A percentile compares a stretch with the other conserved stretches of the same genome.
Conservation (phyloP, 2,797 vertebrate species). For the Poliocrania exsul region DNA sequence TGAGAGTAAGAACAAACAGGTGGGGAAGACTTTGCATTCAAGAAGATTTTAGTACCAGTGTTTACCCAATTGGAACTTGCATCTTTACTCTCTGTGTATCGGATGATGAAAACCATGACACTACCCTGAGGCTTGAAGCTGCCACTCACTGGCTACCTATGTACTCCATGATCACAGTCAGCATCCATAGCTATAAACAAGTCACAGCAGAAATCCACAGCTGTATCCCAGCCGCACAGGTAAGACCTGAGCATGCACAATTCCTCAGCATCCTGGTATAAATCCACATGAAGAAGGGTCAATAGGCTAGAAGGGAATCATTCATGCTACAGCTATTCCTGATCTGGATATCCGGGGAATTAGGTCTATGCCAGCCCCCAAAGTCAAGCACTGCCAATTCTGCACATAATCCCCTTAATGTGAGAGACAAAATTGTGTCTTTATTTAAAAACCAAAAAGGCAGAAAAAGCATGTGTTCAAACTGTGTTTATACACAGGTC, state of each 20-base stretch:
- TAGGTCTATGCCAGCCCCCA: background rate
- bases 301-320: accelerated
- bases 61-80: background rate
- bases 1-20: background rate
- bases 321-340: background rate
- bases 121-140: background rate
- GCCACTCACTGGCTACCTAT: background rate
- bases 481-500: constrained; percentile 21
- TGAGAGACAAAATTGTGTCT: background rate
- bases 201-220: background rate
- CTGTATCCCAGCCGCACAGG: background rate
- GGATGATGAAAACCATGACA: background rate
- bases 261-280: background rate
- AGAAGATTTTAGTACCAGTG: background rate
- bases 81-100: background rate
- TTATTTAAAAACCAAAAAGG: background rate
- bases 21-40: background rate
- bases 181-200: background rate
- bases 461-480: background rate
- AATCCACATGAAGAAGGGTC: background rate
- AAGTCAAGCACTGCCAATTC: background rate
- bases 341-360: background rate
- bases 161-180: background rate
- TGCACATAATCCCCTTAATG: background rate
- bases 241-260: background rate